Percentiles rank a stretch among this genome's conserved stretches.
Conservation (phyloP, 1,140 invertebrate species). For the Coelopa frigida region DNA sequence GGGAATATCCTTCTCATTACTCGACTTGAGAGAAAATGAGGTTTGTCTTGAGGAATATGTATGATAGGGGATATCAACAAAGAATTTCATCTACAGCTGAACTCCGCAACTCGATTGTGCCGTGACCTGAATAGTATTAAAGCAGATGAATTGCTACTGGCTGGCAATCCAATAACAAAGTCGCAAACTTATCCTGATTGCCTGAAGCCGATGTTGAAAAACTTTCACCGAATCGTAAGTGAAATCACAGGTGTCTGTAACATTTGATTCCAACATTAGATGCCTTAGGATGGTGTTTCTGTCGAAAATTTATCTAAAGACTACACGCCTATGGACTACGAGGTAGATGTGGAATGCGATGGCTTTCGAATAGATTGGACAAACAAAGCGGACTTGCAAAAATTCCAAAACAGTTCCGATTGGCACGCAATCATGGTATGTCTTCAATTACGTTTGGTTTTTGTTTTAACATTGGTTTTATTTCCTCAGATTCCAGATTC, state of each 20-base stretch:
- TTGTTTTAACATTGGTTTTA: background rate
- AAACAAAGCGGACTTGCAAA: constrained; percentile 15
- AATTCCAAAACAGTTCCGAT: constrained; percentile 21
- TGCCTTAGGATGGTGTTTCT: constrained; percentile 24
- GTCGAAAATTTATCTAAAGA: constrained; percentile 23
- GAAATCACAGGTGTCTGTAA: background rate
- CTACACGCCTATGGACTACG: constrained; percentile 26
- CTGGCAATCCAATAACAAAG: constrained; percentile 28
- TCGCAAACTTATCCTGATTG: constrained; percentile 20
- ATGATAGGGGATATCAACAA: too few species aligned
- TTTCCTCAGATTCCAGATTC: constrained; percentile 27
- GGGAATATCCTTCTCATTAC: constrained; percentile 4
- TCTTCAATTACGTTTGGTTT: background rate
- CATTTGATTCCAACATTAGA: background rate
- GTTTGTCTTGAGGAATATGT: constrained; percentile 1
- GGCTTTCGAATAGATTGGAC: constrained; percentile 24
- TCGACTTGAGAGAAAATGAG: constrained; percentile 15
- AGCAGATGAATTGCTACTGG: constrained; percentile 24
- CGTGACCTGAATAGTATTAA: constrained; percentile 13
- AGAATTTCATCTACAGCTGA: constrained; percentile 10
- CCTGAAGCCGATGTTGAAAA: constrained; percentile 19
- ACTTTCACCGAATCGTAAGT: constrained; percentile 29
- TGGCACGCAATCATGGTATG: constrained; percentile 37
- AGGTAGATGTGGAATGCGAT: constrained; percentile 23
- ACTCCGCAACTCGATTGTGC: constrained; percentile 5